Percentiles rank a stretch among this genome's conserved stretches.
Conservation (phyloP, 64 coral and sea anemone genomes). For the Exaiptasia diaphana region DNA sequence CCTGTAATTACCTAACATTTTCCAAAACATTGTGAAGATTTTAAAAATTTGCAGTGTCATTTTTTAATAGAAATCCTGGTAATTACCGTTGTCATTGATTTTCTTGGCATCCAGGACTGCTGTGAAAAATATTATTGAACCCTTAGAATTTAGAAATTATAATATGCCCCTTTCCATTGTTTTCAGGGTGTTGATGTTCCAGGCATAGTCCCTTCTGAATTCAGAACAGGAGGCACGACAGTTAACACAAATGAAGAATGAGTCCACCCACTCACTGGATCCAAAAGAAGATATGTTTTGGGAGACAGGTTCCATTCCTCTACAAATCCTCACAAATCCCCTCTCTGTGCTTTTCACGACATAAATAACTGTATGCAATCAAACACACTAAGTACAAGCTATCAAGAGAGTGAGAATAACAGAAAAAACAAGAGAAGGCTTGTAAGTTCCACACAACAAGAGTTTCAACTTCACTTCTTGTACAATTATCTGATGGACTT, state of each 20-base stretch:
- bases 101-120: no score
- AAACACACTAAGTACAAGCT: slow-evolving; percentile 26
- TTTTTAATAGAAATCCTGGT: no score
- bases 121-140: no score
- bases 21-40: no score
- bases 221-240: neutral
- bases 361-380: slow-evolving; percentile 8
- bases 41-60: no score
- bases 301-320: slow-evolving; percentile 27
- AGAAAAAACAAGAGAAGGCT: neutral
- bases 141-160: no score
- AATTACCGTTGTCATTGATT: no score
- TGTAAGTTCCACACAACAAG: slow-evolving; percentile 2
- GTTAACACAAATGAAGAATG: neutral
- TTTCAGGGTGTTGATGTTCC: slow-evolving; percentile 3
- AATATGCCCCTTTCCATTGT: no score
- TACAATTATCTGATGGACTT: slow-evolving; percentile 45
- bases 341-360: slow-evolving; percentile 4
- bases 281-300: neutral
- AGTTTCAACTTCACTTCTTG: neutral
- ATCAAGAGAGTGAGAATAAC: slow-evolving; percentile 31
- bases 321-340: slow-evolving; percentile 20
- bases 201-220: slow-evolving; percentile 16
- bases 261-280: neutral
- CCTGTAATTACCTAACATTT: no score